Base-by-base conservation (phyloP, 2,797 vertebrate species). In the Coilia nasus region DNA sequence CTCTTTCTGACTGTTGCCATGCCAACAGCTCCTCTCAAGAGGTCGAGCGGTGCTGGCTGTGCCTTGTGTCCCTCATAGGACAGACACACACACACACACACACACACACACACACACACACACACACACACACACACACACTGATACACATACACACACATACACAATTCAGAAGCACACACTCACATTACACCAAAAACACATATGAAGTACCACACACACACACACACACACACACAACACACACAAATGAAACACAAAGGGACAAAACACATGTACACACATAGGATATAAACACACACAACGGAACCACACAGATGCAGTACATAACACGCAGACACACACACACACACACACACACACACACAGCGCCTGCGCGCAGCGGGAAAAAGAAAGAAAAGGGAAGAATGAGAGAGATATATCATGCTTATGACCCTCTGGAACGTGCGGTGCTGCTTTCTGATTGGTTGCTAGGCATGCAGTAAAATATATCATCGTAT, bases 1-100 rank as follows among this genome's bases (percentile, higher is more conserved):
- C 83, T 88, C 87, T 88, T 84, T 83, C 90, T 92, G 88, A 89
- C 87, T 90, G 90, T 90, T 95, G 90, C 94, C 93, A 95, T 94
- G 95, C 94, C 95, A 93, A 95, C 94, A 91, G 90, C 90, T 90
- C 89, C 92, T 93, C 92, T 94, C 93, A 94, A 94, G 93, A 94
- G 93, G 94, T 94, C 91, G 89, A 89, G 86, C 81, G 90, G 91
- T 90, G 91, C 88, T 81, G 84, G 88, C 87, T 88, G 85, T 90
- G 90, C 89, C 89, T 91, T 25, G 7, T 46, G 41, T 46, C 44
- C 80, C 44, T 46, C 44, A 47, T 21, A 47, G 41, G 35, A 67
- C 82, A 83, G 57, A 62, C 57, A 62, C 56, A 41, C 82, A 83
- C 82, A 83, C 82, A 64, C 82, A 41, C 54, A 28, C 83, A 87